A percentile compares a stretch with the other conserved stretches of the same genome.
Conservation (phyloP, 2,797 vertebrate species). For the Chlorospingus semifuscus region DNA sequence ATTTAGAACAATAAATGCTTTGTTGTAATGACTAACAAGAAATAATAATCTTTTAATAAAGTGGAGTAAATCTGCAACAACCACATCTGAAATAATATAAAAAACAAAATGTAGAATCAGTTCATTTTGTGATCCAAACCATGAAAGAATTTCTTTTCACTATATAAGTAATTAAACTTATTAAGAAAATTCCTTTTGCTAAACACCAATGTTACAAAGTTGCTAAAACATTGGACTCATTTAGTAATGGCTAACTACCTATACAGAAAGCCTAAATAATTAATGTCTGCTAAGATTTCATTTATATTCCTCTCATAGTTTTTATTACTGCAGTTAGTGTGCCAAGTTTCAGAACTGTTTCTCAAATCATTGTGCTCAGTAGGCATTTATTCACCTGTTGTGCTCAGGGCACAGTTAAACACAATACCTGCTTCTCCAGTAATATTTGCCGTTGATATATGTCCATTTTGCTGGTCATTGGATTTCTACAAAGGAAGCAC, state of each 20-base stretch:
- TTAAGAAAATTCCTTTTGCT: neutral
- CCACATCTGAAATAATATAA: neutral
- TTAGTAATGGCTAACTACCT: neutral
- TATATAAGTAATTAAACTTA: neutral
- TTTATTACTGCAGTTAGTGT: neutral
- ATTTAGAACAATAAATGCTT: neutral
- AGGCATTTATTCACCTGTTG: neutral
- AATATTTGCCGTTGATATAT: constrained; percentile 70
- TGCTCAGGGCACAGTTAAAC: neutral
- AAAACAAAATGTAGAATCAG: neutral
- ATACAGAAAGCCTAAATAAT: neutral
- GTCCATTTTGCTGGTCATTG: constrained; percentile 83
- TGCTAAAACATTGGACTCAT: neutral
- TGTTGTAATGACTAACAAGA: neutral
- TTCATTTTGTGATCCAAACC: neutral
- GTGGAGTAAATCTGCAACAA: neutral
- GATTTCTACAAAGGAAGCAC: constrained; percentile 79
- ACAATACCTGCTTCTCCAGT: constrained; percentile 75
- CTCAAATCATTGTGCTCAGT: neutral
- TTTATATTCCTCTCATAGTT: neutral
- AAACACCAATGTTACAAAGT: neutral
- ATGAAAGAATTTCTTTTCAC: neutral
- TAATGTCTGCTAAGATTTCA: neutral
- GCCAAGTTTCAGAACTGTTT: neutral
- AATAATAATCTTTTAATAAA: neutral